Evolutionary conservation across 2,113 vertebrate genomes (phyloP).

Genomic region (Stercorarius parasiticus): DNA sequence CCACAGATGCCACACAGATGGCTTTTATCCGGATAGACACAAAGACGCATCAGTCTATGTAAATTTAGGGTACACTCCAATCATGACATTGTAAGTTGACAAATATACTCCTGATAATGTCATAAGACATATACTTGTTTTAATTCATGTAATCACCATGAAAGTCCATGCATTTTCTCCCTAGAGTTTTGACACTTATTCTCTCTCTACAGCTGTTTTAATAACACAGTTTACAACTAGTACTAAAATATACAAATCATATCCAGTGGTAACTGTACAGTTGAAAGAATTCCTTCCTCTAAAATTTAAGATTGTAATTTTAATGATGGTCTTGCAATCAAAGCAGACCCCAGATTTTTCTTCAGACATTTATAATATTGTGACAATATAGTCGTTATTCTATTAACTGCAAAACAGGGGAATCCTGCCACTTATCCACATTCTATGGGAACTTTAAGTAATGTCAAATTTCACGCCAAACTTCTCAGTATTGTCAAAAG

Average conservation of each 20-base stretch:
- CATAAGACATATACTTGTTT: background rate
- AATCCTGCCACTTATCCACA: background rate
- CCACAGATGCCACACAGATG: slow-evolving; percentile 33
- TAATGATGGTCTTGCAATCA: background rate
- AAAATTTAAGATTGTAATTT: background rate
- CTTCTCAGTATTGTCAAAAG: background rate
- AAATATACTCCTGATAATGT: background rate
- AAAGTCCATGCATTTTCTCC: background rate
- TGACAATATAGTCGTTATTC: background rate
- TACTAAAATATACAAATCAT: background rate
- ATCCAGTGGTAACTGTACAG: background rate
- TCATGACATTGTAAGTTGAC: background rate
- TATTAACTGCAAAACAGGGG: background rate
- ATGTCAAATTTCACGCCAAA: background rate
- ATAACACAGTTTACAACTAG: background rate
- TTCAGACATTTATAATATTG: background rate
- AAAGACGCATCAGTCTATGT: background rate
- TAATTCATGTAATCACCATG: background rate
- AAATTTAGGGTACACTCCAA: background rate
- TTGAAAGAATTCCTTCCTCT: background rate
- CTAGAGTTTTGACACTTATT: background rate
- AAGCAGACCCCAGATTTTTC: background rate
- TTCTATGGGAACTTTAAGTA: background rate
- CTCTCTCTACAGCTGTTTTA: background rate
- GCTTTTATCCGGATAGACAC: background rate